Conservation (phyloP, 1,140 invertebrate species). For the Anastrepha ludens region DNA sequence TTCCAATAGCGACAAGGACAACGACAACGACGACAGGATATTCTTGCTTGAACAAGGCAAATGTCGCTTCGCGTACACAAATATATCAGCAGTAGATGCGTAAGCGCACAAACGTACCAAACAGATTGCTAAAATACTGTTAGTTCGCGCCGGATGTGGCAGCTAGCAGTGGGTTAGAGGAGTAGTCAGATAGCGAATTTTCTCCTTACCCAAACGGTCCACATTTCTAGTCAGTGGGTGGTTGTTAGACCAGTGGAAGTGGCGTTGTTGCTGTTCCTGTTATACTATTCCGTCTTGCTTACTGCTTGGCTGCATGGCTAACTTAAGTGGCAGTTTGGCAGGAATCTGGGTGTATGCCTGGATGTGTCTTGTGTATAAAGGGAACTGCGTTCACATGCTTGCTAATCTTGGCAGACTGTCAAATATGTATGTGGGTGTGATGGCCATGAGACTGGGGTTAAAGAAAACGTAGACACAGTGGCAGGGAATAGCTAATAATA, state of each 20-base stretch:
- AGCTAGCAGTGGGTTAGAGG: neutral
- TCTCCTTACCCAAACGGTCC: neutral
- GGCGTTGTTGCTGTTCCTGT: neutral
- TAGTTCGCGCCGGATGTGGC: neutral
- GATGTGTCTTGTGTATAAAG: neutral
- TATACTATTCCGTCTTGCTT: neutral
- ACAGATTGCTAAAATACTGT: neutral
- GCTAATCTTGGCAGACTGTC: neutral
- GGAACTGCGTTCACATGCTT: neutral
- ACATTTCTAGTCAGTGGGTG: neutral
- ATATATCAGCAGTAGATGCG: no score
- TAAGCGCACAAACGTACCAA: no score
- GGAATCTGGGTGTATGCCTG: neutral
- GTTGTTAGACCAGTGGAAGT: neutral
- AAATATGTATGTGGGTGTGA: neutral
- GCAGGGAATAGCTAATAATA: no score
- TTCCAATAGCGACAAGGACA: neutral
- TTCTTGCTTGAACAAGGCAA: neutral
- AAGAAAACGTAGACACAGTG: no score
- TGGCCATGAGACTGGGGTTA: neutral
- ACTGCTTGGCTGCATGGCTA: neutral
- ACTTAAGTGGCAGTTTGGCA: neutral
- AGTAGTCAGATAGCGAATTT: neutral
- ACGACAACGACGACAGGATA: neutral
- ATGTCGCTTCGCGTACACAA: no score